Evolutionary conservation across 1,140 invertebrate species (phyloP), one percentile per base, ranked within the genome.

Genomic region (Solenopsis invicta): DNA sequence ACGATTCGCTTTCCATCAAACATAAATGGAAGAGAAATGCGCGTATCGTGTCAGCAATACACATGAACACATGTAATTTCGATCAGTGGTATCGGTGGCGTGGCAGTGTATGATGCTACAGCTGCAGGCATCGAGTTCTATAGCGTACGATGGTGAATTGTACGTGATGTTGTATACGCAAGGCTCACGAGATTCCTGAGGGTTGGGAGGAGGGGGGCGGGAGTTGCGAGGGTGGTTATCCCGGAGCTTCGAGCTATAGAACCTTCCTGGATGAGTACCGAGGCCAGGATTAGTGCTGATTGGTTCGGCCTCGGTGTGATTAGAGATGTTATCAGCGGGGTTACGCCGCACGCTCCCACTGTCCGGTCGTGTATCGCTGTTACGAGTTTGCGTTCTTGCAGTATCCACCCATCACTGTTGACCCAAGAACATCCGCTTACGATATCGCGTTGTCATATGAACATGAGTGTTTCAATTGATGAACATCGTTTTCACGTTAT

Each of bases 251-350:
- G 91, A 91, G 92, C 91, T 93, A 92, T 91, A 92, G 93, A 90
- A 90, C 87, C 92, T 92, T 93, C 90, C 91, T 90, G 92, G 90
- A 93, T 93, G 93, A 92, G 93, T 93, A 92, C 86, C 92, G 93
- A 93, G 90, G 92, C 92, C 91, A 92, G 94, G 94, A 95, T 95
- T 95, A 95, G 93, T 93, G 93, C 93, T 94, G 94, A 95, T 95
- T 95, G 94, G 94, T 94, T 93, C 94, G 93, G 93, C 93, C 92
- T 92, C 94, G 93, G 92, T 93, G 94, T 95, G 94, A 95, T 95
- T 95, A 95, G 94, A 94, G 94, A 95, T 95, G 94, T 95, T 95
- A 94, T 94, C 93, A 94, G 94, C 87, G 89, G 91, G 92, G 91
- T 91, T 92, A 92, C 92, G 94, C 92, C 91, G 92, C 93, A 93